Base-by-base conservation (phyloP, 92 coral and sea anemone genomes). In the Zoanthus solanderi region DNA sequence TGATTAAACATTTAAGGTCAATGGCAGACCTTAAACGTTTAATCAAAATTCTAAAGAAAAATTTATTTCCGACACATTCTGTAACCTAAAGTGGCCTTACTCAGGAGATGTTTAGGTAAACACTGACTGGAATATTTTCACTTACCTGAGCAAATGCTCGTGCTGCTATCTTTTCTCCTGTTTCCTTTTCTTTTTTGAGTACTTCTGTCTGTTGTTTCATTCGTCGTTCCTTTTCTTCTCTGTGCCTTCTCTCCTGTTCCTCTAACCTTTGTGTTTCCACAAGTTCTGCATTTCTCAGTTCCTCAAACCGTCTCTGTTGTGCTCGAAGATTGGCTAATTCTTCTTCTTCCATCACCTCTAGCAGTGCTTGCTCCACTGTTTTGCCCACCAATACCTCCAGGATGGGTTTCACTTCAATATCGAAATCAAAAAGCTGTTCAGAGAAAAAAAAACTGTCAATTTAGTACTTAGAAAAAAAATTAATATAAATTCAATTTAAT, bases 271-370 rank as follows among this genome's bases (percentile, higher is more conserved):
- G 99, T 7, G 99, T 97, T 78, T 97, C 99, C 0, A 97, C 99
- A 89, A 97, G 98, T 87, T 97, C 99, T 14, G 99, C 92, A 92
- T 97, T 97, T 1, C 99, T 92, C 13, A 97, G 92, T 77, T 97
- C 99, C 79, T 97, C 96, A 83, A 97, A 97, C 75, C 88, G 77
- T 57, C 99, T 79, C 83, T 96, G 99, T 68, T 96, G 99, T 46
- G 99, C 97, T 44, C 99, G 93, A 30, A 96, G 99, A 83, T 95
- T 96, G 45, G 99, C 79, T 4, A 96, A 90, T 79, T 96, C 99
- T 57, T 96, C 99, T 75, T 96, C 99, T 87, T 96, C 99, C 99
- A 96, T 96, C 31, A 96, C 99, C 78, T 96, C 99, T 10, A 96
- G 78, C 54, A 96, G 78, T 6, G 99, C 99, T 83, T 96, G 99